Base-by-base conservation (phyloP, 2,888 invertebrate genomes). In the Apodemia duryi region DNA sequence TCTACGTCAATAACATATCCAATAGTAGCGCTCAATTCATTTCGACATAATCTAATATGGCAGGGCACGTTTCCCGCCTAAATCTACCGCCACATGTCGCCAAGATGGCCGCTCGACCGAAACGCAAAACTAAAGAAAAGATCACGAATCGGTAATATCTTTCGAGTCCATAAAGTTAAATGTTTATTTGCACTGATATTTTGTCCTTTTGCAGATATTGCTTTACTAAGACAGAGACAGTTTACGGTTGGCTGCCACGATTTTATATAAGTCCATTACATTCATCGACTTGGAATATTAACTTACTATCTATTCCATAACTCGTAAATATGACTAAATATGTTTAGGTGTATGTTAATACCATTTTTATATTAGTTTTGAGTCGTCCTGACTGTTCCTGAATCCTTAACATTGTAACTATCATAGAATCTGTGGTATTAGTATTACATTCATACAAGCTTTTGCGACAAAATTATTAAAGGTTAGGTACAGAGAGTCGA, bases 1-100 rank as follows among this genome's bases (percentile, higher is more conserved):
- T 91, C 90, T 91, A 89, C 86, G 89, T 91, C 91, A 90, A 91
- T 91, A 91, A 91, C 91, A 91, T 89, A 91, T 91, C 91, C 91
- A 90, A 91, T 91, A 91, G 90, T 88, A 88, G 89, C 77, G 80
- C 78, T 78, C 91, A 89, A 91, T 91, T 91, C 91, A 91, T 91
- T 91, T 86, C 91, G 87, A 88, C 91, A 89, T 91, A 90, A 91
- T 89, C 89, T 89, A 86, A 90, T 91, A 90, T 86, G 86, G 87
- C 86, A 79, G 87, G 84, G 88, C 91, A 91, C 91, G 91, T 88
- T 89, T 87, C 85, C 87, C 87, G 90, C 84, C 88, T 91, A 91
- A 91, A 91, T 91, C 90, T 91, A 78, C 89, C 85, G 88, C 90
- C 91, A 91, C 89, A 91, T 91, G 91, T 91, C 91, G 91, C 91